Conservation (phyloP, 2,888 invertebrate genomes). For the Agriopis marginaria region DNA sequence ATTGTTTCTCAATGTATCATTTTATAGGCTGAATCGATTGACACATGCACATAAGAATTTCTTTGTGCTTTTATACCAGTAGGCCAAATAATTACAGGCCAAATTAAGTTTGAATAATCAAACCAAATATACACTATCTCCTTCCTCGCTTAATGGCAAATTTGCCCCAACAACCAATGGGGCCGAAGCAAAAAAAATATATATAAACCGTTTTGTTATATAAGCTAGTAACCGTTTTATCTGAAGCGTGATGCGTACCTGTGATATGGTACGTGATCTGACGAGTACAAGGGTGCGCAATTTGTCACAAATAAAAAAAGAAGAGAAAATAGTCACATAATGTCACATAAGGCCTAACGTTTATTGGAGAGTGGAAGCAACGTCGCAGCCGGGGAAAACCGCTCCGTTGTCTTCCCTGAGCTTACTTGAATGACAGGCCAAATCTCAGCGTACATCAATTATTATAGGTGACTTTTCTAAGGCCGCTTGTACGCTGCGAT, state of each 20-base stretch:
- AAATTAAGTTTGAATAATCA: slow-evolving; percentile 2
- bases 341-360: not conserved
- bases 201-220: not conserved
- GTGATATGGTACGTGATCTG: not conserved
- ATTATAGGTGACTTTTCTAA: too few relatives aligned
- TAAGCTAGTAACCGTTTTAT: not conserved
- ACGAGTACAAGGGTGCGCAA: not conserved
- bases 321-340: not conserved
- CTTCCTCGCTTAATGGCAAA: too few relatives aligned
- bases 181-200: too few relatives aligned
- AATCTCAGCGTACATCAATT: too few relatives aligned
- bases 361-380: too few relatives aligned
- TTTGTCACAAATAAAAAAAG: not conserved
- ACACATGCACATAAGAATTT: slow-evolving; percentile 18
- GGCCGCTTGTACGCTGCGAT: too few relatives aligned
- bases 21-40: slow-evolving; percentile 20
- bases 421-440: too few relatives aligned
- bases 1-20: slow-evolving; percentile 22
- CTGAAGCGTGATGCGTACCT: not conserved
- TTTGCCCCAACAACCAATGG: too few relatives aligned
- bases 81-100: not conserved
- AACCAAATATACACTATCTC: too few relatives aligned
- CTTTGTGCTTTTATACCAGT: slow-evolving; percentile 12
- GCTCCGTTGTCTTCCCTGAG: too few relatives aligned
- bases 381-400: too few relatives aligned